Evolutionary conservation across 2,888 invertebrate genomes (phyloP).

Genomic region (Ganaspis brasiliensis): DNA sequence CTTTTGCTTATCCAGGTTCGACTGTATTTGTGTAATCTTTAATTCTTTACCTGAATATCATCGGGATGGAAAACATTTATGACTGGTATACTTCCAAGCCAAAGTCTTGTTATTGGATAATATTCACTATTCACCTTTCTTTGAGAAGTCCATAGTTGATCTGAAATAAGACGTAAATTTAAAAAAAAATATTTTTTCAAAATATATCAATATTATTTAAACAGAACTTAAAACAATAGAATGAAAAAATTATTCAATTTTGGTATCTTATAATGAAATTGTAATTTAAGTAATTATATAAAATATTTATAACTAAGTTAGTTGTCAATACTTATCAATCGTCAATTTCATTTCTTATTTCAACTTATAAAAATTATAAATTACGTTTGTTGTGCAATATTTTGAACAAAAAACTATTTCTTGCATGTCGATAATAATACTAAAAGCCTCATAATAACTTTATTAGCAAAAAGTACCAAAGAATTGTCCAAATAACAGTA

Average conservation of each 20-base stretch:
- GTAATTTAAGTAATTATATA: too few relatives aligned
- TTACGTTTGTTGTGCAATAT: not conserved
- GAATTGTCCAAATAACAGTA: not conserved
- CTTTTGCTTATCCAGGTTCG: too few relatives aligned
- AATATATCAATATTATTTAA: too few relatives aligned
- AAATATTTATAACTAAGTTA: too few relatives aligned
- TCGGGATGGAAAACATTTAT: conserved; percentile 71
- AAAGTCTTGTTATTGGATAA: conserved; percentile 70
- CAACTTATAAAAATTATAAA: not conserved
- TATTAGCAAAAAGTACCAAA: not conserved
- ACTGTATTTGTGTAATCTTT: too few relatives aligned
- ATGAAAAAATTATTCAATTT: too few relatives aligned
- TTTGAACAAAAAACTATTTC: not conserved
- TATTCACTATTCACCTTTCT: conserved; percentile 61
- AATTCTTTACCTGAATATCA: conserved; percentile 68
- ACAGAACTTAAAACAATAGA: not conserved
- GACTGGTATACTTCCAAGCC: conserved; percentile 57
- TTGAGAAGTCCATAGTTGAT: conserved; percentile 62
- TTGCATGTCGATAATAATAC: not conserved
- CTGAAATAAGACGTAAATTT: too few relatives aligned
- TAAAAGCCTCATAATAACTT: not conserved
- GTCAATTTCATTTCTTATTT: too few relatives aligned
- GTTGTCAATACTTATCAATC: too few relatives aligned
- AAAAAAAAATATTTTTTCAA: not conserved
- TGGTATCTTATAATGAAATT: too few relatives aligned